Base-by-base conservation (phyloP, 2,113 vertebrate species). In the Chaetodon trifascialis region DNA sequence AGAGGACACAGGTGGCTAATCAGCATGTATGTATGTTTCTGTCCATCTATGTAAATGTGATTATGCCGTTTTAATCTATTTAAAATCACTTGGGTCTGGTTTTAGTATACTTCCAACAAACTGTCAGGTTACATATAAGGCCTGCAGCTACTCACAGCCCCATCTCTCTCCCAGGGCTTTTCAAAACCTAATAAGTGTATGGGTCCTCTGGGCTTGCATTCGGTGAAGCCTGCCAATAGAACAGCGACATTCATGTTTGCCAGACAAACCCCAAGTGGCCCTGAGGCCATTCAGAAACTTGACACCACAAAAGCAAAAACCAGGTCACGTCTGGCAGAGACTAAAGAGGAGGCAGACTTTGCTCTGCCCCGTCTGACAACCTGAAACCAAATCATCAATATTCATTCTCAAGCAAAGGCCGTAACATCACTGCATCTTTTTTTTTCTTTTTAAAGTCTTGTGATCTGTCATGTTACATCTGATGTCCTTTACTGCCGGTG, bases 231-330 rank as follows among this genome's bases (percentile, higher is more conserved):
- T 80, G 72, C 73, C 80, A 90, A 70, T n/a, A 83, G 54, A 88
- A 63, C 73, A 36, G 80, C 84, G 87, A 84, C 77, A 77, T 82
- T 92, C 47, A 78, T 78, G 75, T 69, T 77, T 65, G 73, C 70
- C 83, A 75, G 72, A 56, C 52, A 79, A 92, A 76, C 52, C 82
- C 60, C 65, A 54, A 80, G 70, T 9, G 62, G 55, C 84, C 34
- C 62, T 16, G 38, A 14, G 52, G 51, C 54, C 76, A 73, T 81
- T 90, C 83, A 88, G 89, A 90, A 92, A 92, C 74, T 40, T 76
- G 71, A 93, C 85, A 87, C 88, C 85, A 54, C 75, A 81, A 82
- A 87, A 40, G 21, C 19, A 80, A 65, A 79, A 87, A 85, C 15
- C 74, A 82, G 79, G 81, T 82, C 84, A 91, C 19, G 68, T 84